Evolutionary conservation across 2,797 vertebrate genomes (phyloP), one percentile per base, ranked within the genome.

Genomic region (Tarsius wallacei): DNA sequence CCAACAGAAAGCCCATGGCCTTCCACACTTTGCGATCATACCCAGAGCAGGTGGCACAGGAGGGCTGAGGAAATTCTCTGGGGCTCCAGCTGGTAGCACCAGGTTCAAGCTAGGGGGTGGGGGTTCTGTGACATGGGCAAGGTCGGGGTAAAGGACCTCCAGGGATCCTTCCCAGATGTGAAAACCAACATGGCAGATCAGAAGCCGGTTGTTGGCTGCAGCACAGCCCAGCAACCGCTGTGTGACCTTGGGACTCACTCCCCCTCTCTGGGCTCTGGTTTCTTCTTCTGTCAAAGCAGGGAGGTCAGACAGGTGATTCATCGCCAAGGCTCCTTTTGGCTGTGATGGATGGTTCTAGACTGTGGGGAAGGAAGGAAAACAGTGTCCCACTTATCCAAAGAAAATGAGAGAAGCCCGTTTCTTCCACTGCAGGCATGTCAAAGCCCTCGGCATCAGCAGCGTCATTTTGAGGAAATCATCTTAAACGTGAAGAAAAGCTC

Each of bases 341-440:
- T 93, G 90, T 57, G 16, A 49, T 42, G 78, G 96, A 97, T 96
- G 93, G 84, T 95, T 98, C 98, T 95, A 96, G 94, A 95, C 49
- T 21, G 47, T 61, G 64, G n/a, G 47, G 84, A 80, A 94, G 78
- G 33, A 73, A 89, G 63, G 59, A 76, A 28, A 96, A 93, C 9
- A 74, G 74, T 61, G 93, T 82, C 77, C 97, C 90, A 96, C 57
- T 97, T 97, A 93, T 94, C 90, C 16, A 26, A 63, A 57, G 64
- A 94, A 80, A 96, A 88, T 5, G n/a, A 88, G 53, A 91, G 88
- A 70, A 66, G 70, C 83, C 61, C 36, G 28, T 77, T 93, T 81
- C 93, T 92, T 53, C 36, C 76, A 90, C 93, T 64, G 97, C 86
- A 93, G 83, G 93, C 80, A 24, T 5, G 59, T 86, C 3, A 2